Percentiles rank a stretch among this genome's conserved stretches.
These are phyloP conservation scores for Setophaga coronata DNA, from an alignment of 2,113 vertebrate genomes.

Conservation along the genomic window DNA sequence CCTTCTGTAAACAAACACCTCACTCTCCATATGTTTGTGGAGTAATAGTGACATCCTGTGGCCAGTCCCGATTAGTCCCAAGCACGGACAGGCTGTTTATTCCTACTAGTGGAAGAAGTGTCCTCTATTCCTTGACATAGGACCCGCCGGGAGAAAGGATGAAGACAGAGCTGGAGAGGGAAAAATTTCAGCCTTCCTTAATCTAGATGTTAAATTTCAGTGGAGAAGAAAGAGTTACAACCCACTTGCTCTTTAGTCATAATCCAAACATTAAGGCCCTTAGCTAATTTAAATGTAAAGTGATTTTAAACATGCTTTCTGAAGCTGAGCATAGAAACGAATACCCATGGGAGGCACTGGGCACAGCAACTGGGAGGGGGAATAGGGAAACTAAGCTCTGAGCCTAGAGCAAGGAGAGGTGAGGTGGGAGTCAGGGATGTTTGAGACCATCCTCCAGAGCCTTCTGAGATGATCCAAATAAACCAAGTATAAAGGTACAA, in stretches of 20 bases:
- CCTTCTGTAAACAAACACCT: slow-evolving; percentile 51
- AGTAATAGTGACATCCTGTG: slow-evolving; percentile 77
- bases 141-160: background rate
- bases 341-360: background rate
- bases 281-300: slow-evolving; percentile 52
- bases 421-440: background rate
- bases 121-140: background rate
- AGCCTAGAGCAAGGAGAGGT: background rate
- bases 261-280: slow-evolving; percentile 37
- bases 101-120: background rate
- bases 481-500: background rate
- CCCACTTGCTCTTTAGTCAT: slow-evolving; percentile 11
- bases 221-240: slow-evolving; percentile 48
- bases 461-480: background rate
- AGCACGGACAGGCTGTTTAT: slow-evolving; percentile 20
- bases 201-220: background rate
- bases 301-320: slow-evolving; percentile 49
- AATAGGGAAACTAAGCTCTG: background rate
- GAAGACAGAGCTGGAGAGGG: background rate
- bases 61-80: slow-evolving; percentile 55
- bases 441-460: background rate
- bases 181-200: background rate
- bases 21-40: slow-evolving; percentile 47
- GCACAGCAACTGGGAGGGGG: background rate
- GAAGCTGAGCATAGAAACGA: background rate